A percentile compares a stretch with the other conserved stretches of the same genome.
phyloP scores from a whole-genome alignment of 1,140 invertebrate genomes.

The Megalopta genalis region DNA sequence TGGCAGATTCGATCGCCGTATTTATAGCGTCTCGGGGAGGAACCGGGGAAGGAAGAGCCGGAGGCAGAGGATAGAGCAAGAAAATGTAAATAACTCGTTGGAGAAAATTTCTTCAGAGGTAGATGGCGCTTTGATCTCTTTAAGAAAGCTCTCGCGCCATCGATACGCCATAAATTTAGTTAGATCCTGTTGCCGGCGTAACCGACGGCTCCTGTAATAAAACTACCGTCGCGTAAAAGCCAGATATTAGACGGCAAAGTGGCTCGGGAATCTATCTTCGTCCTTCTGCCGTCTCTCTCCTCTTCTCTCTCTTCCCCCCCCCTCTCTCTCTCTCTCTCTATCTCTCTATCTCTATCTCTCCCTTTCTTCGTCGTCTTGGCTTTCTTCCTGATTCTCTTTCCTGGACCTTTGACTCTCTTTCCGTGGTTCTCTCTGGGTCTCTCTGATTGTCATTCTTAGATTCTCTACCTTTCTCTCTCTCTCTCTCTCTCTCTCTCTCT shows the following conservation, averaged over 20 bases:
- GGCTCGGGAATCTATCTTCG: slow-evolving; percentile 44
- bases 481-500: no score
- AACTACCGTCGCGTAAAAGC: slow-evolving; percentile 49
- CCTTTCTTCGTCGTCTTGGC: neutral
- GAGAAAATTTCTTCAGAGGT: slow-evolving; percentile 36
- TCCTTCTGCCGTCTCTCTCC: slow-evolving; percentile 4
- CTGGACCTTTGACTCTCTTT: no score
- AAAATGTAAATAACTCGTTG: slow-evolving; percentile 39
- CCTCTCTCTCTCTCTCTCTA: no score
- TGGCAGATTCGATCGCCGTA: slow-evolving; percentile 3
- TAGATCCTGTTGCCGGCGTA: slow-evolving; percentile 40
- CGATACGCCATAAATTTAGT: slow-evolving; percentile 58
- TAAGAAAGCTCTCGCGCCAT: slow-evolving; percentile 24
- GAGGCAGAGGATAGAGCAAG: no score
- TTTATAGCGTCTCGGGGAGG: neutral
- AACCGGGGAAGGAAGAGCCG: neutral
- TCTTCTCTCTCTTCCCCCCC: no score
- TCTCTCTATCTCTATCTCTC: neutral
- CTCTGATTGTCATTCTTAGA: no score
- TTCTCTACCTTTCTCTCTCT: no score
- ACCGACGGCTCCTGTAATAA: slow-evolving; percentile 34
- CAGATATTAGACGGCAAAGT: slow-evolving; percentile 55
- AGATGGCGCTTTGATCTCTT: slow-evolving; percentile 25
- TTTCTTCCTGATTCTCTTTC: no score
- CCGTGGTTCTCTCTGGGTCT: no score